These are phyloP conservation scores for Holacanthella duospinosa DNA, from an alignment of 2,888 invertebrate species.

Conservation along the genomic window DNA sequence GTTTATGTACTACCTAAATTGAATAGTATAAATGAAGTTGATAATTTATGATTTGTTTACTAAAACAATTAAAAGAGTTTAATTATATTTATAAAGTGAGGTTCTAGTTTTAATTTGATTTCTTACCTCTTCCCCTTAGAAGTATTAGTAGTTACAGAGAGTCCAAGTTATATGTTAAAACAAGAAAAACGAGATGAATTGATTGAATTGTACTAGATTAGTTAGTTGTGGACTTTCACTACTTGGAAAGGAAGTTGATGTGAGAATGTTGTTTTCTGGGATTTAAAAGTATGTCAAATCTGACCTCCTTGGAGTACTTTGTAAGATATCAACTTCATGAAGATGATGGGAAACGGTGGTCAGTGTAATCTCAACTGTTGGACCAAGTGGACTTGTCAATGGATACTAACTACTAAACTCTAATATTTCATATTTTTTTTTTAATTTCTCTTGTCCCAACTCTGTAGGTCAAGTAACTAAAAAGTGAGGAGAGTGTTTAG, in stretches of 20 bases:
- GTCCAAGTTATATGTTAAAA: no score
- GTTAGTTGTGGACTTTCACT: neutral
- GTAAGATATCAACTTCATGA: neutral
- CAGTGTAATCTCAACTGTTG: neutral
- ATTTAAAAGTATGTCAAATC: neutral
- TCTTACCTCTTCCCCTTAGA: neutral
- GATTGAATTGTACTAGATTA: constrained; percentile 1
- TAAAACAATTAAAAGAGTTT: no score
- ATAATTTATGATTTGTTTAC: no score
- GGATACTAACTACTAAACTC: neutral
- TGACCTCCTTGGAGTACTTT: neutral
- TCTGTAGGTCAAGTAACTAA: no score
- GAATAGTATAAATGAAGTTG: no score
- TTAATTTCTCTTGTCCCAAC: no score
- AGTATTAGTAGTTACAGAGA: no score
- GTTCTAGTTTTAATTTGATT: no score
- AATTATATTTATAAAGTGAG: no score
- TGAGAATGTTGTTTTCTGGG: neutral
- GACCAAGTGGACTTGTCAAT: neutral
- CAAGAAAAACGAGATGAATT: neutral
- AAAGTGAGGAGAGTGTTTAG: neutral
- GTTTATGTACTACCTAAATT: no score
- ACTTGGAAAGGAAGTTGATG: neutral
- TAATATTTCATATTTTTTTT: no score
- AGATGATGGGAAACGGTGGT: neutral